Evolutionary conservation across 2,113 vertebrate genomes (phyloP).

Genomic region (Gadus chalcogrammus): DNA sequence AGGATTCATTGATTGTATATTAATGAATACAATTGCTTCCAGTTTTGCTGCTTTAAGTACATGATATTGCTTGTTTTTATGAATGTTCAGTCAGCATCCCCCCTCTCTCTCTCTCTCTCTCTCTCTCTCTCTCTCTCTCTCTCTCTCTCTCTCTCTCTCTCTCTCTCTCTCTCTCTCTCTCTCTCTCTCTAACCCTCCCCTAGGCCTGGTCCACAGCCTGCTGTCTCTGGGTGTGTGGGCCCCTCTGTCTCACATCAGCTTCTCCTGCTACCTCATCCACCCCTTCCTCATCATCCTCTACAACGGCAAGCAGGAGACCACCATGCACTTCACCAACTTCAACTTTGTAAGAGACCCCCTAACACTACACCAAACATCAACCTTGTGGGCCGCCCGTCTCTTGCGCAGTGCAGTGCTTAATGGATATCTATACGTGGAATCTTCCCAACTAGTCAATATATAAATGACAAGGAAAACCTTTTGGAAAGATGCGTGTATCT

Average conservation of each 20-base stretch:
- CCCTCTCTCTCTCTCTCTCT: neutral
- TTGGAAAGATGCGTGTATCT: no score
- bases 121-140: constrained; percentile 4
- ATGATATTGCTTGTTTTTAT: no score
- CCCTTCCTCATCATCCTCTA: constrained; percentile 78
- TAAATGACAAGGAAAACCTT: no score
- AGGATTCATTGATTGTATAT: no score
- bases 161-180: constrained; percentile 2
- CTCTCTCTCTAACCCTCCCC: neutral
- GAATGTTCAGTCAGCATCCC: no score
- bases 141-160: neutral
- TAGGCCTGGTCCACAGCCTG: constrained; percentile 71
- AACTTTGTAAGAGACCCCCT: constrained; percentile 74
- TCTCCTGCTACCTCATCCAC: constrained; percentile 81
- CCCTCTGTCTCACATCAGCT: constrained; percentile 78
- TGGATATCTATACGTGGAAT: no score
- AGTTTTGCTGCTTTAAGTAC: no score
- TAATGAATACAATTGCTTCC: no score
- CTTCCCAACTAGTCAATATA: no score
- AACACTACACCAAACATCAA: neutral
- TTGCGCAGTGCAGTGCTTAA: no score
- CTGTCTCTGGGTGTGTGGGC: constrained; percentile 74
- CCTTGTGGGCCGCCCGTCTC: constrained; percentile 60
- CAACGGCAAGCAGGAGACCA: constrained; percentile 78
- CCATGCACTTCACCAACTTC: constrained; percentile 75